Conservation (phyloP, 2,113 vertebrate genomes). For the Monopterus albus region DNA sequence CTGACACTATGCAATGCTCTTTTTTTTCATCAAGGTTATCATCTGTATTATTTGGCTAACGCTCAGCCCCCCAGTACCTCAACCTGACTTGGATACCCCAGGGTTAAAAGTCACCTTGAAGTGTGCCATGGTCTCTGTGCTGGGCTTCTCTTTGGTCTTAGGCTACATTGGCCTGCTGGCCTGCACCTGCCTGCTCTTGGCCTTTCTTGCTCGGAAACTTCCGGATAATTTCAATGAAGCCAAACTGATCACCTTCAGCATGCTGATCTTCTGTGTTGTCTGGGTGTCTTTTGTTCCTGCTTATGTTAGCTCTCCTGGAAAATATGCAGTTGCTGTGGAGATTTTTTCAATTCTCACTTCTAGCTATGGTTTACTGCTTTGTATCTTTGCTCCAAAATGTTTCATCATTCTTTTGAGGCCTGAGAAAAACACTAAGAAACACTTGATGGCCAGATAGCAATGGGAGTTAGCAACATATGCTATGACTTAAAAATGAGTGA, state of each 20-base stretch:
- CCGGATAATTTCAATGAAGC: conserved; percentile 73
- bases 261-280: conserved; percentile 82
- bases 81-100: conserved; percentile 51
- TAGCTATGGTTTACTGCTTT: conserved; percentile 71
- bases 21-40: conserved; percentile 59
- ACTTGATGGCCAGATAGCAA: conserved; percentile 65
- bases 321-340: conserved; percentile 73
- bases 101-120: conserved; percentile 67
- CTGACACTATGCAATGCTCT: no score
- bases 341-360: conserved; percentile 80
- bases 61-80: conserved; percentile 67
- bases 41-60: conserved; percentile 78
- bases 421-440: conserved; percentile 74
- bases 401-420: conserved; percentile 78
- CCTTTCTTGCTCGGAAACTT: conserved; percentile 81
- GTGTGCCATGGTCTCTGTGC: conserved; percentile 69
- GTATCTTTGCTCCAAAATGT: conserved; percentile 81
- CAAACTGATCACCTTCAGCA: conserved; percentile 83
- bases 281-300: conserved; percentile 82
- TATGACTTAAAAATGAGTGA: no score
- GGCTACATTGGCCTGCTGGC: conserved; percentile 52
- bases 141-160: conserved; percentile 60
- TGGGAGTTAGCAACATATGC: no score
- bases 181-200: conserved; percentile 58
- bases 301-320: conserved; percentile 77